These are phyloP conservation scores for Euglossa dilemma DNA, from an alignment of 1,140 invertebrate genomes.

Conservation along the genomic window DNA sequence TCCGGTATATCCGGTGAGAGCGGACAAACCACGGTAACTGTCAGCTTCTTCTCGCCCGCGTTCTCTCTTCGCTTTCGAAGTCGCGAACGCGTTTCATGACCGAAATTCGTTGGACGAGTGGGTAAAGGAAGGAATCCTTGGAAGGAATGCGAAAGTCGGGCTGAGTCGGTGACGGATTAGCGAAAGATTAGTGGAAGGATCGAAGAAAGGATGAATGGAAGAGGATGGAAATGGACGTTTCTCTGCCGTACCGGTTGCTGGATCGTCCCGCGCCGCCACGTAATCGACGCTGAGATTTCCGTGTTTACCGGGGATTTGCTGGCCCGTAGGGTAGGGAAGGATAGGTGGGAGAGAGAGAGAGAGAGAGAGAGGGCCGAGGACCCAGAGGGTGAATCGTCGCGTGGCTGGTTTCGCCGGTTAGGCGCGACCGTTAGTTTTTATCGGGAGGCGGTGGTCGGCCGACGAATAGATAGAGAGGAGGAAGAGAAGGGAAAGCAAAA, in stretches of 20 bases:
- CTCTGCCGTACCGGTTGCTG: conserved; percentile 57
- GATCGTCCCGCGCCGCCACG: conserved; percentile 18
- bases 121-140: neutral
- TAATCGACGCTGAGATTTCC: neutral
- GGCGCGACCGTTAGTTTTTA: neutral
- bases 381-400: too few species aligned
- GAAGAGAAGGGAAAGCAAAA: conserved; percentile 7
- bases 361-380: too few species aligned
- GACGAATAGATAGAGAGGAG: neutral
- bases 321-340: neutral
- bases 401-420: neutral
- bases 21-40: conserved; percentile 51
- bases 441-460: neutral
- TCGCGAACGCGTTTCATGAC: conserved; percentile 49
- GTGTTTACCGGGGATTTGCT: neutral
- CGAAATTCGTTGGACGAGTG: conserved; percentile 57
- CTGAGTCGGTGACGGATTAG: too few species aligned
- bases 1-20: conserved; percentile 64
- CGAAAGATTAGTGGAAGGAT: too few species aligned
- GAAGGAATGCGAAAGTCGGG: conserved; percentile 5
- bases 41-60: neutral
- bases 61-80: conserved; percentile 35
- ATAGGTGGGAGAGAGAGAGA: too few species aligned
- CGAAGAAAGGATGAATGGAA: too few species aligned
- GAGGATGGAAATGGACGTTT: too few species aligned